Evolutionary conservation across 2,797 vertebrate genomes (phyloP).

Genomic region (Moxostoma hubbsi): DNA sequence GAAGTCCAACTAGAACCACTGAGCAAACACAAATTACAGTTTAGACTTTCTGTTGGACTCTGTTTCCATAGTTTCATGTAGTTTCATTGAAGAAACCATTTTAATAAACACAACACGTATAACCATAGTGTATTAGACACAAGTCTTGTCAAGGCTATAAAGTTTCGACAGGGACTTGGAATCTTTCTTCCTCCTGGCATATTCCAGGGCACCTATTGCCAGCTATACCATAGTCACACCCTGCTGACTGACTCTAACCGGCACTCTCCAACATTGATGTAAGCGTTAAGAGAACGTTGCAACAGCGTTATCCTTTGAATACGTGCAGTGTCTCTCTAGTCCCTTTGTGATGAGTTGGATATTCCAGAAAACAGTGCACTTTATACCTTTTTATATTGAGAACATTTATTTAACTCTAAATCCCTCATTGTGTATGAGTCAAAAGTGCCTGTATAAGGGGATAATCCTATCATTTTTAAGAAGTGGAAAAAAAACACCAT

Average conservation of each 20-base stretch:
- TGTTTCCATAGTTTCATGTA: conserved; percentile 68
- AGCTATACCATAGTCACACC: conserved; percentile 37
- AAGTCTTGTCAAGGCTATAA: conserved; percentile 36
- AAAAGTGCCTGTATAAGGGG: conserved; percentile 14
- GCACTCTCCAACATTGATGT: conserved; percentile 39
- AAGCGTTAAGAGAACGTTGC: conserved; percentile 42
- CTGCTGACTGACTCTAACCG: conserved; percentile 48
- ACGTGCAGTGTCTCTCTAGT: conserved; percentile 21
- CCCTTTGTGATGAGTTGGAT: conserved; percentile 36
- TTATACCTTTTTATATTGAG: conserved; percentile 12
- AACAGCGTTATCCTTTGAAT: conserved; percentile 35
- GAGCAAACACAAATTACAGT: conserved; percentile 68
- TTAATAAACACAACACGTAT: conserved; percentile 68
- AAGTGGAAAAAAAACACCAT: conserved; percentile 34
- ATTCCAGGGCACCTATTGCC: conserved; percentile 23
- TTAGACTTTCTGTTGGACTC: conserved; percentile 60
- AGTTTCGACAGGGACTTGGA: conserved; percentile 37
- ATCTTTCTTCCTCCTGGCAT: conserved; percentile 44
- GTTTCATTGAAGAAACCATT: conserved; percentile 70
- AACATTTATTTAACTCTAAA: conserved; percentile 43
- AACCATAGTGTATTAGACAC: conserved; percentile 51
- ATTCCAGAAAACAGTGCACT: conserved; percentile 44
- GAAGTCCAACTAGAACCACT: conserved; percentile 61
- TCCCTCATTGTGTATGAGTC: conserved; percentile 24
- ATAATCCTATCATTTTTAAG: conserved; percentile 48